These are phyloP conservation scores for Ceyx melanurus DNA, from an alignment of 2,113 vertebrate genomes.

Conservation along the genomic window DNA sequence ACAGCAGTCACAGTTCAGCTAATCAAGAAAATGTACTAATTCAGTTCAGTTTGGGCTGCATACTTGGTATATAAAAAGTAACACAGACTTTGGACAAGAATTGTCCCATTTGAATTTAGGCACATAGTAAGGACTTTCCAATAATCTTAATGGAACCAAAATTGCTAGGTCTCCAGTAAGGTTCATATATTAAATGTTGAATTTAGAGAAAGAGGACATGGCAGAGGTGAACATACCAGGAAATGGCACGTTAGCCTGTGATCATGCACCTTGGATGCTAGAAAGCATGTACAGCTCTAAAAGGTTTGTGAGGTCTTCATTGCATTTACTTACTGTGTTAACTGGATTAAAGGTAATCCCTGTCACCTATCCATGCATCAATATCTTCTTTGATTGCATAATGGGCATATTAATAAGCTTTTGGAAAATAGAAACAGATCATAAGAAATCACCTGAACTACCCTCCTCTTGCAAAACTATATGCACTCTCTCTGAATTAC, in stretches of 20 bases:
- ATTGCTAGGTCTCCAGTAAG: background rate
- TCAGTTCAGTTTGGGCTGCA: background rate
- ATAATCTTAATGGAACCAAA: background rate
- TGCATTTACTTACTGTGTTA: background rate
- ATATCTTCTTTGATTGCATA: background rate
- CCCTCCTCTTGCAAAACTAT: background rate
- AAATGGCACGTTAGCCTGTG: background rate
- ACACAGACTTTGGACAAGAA: background rate
- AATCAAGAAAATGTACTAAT: background rate
- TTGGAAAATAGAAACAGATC: background rate
- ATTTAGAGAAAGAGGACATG: background rate
- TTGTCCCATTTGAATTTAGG: background rate
- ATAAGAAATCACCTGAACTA: background rate
- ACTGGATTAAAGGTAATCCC: background rate
- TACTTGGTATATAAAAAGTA: background rate
- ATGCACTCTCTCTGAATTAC: background rate
- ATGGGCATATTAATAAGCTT: background rate
- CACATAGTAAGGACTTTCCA: background rate
- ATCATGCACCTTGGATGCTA: background rate
- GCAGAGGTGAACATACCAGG: background rate
- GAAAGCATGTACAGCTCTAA: background rate
- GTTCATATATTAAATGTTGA: background rate
- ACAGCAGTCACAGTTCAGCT: background rate
- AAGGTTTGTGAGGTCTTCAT: background rate
- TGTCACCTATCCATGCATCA: background rate